A percentile compares a stretch with the other conserved stretches of the same genome.
Conservation (phyloP, 2,888 invertebrate genomes). For the Phaonia tiefii region DNA sequence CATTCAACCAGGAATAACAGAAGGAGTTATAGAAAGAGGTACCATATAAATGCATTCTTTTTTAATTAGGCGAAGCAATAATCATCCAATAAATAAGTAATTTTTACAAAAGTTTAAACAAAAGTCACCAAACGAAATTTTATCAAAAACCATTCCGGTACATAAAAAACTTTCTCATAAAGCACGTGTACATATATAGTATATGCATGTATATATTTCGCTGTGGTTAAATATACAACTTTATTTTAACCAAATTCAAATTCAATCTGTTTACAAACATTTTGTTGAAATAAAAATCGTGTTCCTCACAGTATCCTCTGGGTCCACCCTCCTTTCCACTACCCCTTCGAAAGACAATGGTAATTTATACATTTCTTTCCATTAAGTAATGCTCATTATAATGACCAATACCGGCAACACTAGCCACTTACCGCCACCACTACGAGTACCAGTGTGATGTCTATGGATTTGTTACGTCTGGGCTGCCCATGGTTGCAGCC, state of each 20-base stretch:
- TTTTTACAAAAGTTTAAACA: too few relatives aligned
- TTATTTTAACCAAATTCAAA: neutral
- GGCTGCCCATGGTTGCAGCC: neutral
- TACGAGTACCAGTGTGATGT: too few relatives aligned
- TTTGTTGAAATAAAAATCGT: slow-evolving; percentile 3
- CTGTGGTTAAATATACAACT: neutral
- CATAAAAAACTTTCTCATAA: too few relatives aligned
- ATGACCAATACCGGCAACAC: slow-evolving; percentile 11
- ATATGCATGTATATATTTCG: too few relatives aligned
- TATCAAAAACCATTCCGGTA: too few relatives aligned
- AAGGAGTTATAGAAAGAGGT: too few relatives aligned
- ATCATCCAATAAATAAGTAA: too few relatives aligned
- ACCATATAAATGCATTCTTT: too few relatives aligned
- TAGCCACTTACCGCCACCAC: neutral
- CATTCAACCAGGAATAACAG: too few relatives aligned
- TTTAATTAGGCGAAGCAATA: too few relatives aligned
- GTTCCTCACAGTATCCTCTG: neutral
- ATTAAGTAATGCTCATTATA: slow-evolving; percentile 51
- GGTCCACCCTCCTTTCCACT: neutral
- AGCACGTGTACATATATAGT: too few relatives aligned
- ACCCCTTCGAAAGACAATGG: neutral
- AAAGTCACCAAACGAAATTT: too few relatives aligned
- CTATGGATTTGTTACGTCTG: slow-evolving; percentile 26
- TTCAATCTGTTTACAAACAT: neutral
- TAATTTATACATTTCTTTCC: slow-evolving; percentile 23